Conservation (phyloP, 2,888 invertebrate genomes). For the Gymnocheta viridis region DNA sequence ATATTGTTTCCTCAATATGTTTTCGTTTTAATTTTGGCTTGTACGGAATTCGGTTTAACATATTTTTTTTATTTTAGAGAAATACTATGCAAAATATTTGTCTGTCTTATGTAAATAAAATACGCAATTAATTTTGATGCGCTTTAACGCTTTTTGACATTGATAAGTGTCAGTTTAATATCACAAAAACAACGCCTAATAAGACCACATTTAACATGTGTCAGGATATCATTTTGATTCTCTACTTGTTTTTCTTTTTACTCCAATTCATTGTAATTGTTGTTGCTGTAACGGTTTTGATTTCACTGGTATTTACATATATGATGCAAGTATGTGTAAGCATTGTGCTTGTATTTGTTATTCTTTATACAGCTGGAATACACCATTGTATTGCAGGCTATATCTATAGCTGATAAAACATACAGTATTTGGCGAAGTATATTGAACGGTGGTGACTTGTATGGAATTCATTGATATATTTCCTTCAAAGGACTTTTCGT, state of each 20-base stretch:
- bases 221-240: constrained; percentile 43
- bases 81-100: neutral
- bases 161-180: constrained; percentile 63
- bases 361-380: neutral
- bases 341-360: neutral
- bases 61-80: neutral
- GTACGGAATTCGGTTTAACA: neutral
- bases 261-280: neutral
- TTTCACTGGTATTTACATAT: neutral
- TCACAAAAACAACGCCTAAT: constrained; percentile 51
- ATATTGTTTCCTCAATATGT: neutral
- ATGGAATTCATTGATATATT: no score
- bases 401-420: neutral
- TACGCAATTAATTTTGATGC: constrained; percentile 64
- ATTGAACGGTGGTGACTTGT: neutral
- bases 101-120: constrained; percentile 31
- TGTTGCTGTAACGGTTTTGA: constrained; percentile 19
- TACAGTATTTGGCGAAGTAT: neutral
- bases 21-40: neutral
- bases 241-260: constrained; percentile 5
- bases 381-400: neutral
- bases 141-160: constrained; percentile 59
- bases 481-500: no score
- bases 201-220: constrained; percentile 62
- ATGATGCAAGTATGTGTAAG: neutral